Conservation (phyloP, 2,113 vertebrate species). For the Gymnocephalus cernua region DNA sequence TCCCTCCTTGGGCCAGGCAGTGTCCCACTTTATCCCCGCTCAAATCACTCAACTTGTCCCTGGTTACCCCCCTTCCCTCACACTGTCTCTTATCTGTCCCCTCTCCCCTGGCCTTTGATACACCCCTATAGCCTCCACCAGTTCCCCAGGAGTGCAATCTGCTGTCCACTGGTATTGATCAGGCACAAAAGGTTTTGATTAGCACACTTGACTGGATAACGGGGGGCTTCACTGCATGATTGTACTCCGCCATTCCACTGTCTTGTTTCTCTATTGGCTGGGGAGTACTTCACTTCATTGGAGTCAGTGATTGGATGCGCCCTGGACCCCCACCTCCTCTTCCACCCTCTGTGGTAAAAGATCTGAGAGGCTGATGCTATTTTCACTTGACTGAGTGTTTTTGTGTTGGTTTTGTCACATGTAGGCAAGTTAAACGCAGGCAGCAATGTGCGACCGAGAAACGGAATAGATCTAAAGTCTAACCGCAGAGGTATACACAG, state of each 20-base stretch:
- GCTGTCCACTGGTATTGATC: conserved; percentile 83
- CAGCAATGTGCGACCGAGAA: conserved; percentile 19
- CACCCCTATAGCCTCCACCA: conserved; percentile 66
- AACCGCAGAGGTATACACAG: neutral
- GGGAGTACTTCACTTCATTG: conserved; percentile 73
- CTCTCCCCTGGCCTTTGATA: conserved; percentile 61
- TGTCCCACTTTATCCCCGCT: conserved; percentile 67
- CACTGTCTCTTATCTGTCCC: conserved; percentile 60
- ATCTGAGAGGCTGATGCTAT: conserved; percentile 47
- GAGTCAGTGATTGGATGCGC: conserved; percentile 73
- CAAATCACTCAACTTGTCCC: conserved; percentile 80
- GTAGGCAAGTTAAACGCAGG: conserved; percentile 41
- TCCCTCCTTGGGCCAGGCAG: conserved; percentile 35
- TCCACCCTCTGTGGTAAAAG: conserved; percentile 29
- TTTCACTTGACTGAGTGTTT: conserved; percentile 65
- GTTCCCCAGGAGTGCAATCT: conserved; percentile 81
- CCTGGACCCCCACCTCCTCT: conserved; percentile 10
- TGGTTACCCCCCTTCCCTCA: conserved; percentile 44
- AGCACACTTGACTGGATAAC: conserved; percentile 81
- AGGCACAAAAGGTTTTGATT: conserved; percentile 80
- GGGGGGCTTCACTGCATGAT: conserved; percentile 65
- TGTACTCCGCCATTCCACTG: conserved; percentile 57
- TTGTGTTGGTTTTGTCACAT: conserved; percentile 59
- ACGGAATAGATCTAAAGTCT: conserved; percentile 12
- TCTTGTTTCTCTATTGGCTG: conserved; percentile 59